Percentiles rank a stretch among this genome's conserved stretches.
These are phyloP conservation scores for Morone saxatilis DNA, from an alignment of 2,113 vertebrate genomes.

Conservation along the genomic window DNA sequence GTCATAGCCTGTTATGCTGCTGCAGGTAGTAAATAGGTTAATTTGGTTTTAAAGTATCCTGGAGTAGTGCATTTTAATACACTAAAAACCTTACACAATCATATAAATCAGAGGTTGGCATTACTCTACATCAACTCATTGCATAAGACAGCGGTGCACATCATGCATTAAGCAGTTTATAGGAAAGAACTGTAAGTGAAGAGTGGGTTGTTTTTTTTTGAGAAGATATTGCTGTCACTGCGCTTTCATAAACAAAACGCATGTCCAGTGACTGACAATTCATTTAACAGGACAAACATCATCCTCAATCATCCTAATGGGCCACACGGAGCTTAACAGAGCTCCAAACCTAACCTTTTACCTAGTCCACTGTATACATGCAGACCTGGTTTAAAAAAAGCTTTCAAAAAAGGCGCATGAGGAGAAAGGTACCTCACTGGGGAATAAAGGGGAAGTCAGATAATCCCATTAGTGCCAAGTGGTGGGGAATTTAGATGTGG, in stretches of 20 bases:
- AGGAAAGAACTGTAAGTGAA: neutral
- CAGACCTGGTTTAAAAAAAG: slow-evolving; percentile 9
- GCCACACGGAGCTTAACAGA: slow-evolving; percentile 60
- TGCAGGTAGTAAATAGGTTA: neutral
- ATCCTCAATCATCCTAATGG: slow-evolving; percentile 78
- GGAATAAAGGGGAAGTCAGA: slow-evolving; percentile 13
- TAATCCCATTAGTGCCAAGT: slow-evolving; percentile 55
- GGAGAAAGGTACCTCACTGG: slow-evolving; percentile 7
- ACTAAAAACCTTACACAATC: slow-evolving; percentile 1
- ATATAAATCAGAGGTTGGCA: neutral
- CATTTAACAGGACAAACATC: slow-evolving; percentile 58
- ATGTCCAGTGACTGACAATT: slow-evolving; percentile 46
- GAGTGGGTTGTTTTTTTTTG: neutral
- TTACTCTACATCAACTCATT: slow-evolving; percentile 9
- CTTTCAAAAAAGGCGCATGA: slow-evolving; percentile 3
- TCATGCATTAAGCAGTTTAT: neutral
- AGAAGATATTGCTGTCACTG: neutral
- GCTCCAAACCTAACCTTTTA: slow-evolving; percentile 59
- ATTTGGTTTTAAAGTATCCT: neutral
- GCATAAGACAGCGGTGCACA: neutral
- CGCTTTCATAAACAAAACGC: slow-evolving; percentile 41
- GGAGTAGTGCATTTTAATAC: neutral
- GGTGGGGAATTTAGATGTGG: slow-evolving; percentile 42
- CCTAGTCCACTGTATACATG: slow-evolving; percentile 37
- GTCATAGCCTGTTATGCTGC: neutral